Percentiles rank a stretch among this genome's conserved stretches.
Conservation (phyloP, 2,797 vertebrate genomes). For the Sardinella longiceps region DNA sequence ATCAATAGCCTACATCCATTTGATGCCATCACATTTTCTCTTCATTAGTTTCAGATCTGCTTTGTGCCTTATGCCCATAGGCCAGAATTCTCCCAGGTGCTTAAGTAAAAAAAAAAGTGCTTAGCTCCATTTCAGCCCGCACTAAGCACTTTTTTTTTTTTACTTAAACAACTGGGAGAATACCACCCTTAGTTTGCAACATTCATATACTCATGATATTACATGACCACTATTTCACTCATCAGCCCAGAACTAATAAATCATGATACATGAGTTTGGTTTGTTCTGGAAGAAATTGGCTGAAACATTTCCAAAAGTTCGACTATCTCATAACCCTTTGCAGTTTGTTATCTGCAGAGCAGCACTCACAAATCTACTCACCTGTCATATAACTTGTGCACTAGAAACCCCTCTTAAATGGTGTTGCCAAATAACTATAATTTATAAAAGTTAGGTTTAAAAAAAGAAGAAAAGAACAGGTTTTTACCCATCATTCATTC, state of each 20-base stretch:
- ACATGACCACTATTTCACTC: neutral
- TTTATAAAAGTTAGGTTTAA: neutral
- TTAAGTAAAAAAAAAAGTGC: too few species aligned
- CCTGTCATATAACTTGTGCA: conserved; percentile 29
- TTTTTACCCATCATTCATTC: conserved; percentile 51
- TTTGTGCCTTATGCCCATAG: too few species aligned
- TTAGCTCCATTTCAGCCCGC: too few species aligned
- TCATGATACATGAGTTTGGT: neutral
- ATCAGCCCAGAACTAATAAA: neutral
- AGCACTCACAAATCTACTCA: conserved; percentile 43
- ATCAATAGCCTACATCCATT: neutral
- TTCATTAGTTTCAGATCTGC: neutral
- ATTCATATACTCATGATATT: neutral
- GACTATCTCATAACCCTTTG: conserved; percentile 35
- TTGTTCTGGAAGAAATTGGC: neutral
- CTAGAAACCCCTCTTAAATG: neutral
- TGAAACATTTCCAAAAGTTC: neutral
- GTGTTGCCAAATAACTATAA: neutral
- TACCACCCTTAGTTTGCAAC: neutral
- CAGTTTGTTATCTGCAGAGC: conserved; percentile 47
- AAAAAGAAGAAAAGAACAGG: neutral
- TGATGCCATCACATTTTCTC: neutral
- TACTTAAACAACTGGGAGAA: too few species aligned
- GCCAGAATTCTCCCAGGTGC: too few species aligned
- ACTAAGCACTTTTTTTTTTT: too few species aligned